A percentile compares a stretch with the other conserved stretches of the same genome.
Evolutionary conservation across 1,140 invertebrate genomes (phyloP).

Genomic region (Megathymus violae): DNA sequence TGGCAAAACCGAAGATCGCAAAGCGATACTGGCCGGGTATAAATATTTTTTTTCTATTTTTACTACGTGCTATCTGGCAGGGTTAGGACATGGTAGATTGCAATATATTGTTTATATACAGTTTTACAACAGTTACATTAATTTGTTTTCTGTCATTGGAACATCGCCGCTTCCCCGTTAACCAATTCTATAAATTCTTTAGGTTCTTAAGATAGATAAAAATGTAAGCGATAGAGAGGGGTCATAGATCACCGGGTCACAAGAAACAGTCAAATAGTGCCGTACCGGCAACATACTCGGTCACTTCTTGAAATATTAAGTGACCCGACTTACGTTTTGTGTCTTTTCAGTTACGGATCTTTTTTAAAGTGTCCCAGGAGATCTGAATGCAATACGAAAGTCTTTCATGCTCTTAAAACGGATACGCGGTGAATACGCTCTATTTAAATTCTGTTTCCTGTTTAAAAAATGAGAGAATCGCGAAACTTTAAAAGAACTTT

Average conservation of each 20-base stretch:
- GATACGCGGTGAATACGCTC: conserved; percentile 20
- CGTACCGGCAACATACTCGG: conserved; percentile 8
- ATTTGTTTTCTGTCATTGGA: too few species aligned
- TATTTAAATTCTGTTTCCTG: conserved; percentile 5
- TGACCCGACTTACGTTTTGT: conserved; percentile 13
- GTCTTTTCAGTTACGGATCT: conserved; percentile 12
- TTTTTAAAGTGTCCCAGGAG: conserved; percentile 21
- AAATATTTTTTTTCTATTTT: conserved; percentile 52
- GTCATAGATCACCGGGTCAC: background rate
- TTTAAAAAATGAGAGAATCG: conserved; percentile 7
- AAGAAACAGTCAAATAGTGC: background rate
- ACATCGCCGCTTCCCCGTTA: too few species aligned
- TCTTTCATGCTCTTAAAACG: conserved; percentile 18
- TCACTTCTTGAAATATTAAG: conserved; percentile 27
- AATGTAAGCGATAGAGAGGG: background rate
- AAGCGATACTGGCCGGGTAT: conserved; percentile 55
- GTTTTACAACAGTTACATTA: too few species aligned
- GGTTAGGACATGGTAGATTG: too few species aligned
- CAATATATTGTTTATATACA: too few species aligned
- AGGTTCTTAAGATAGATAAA: background rate
- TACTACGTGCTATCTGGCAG: background rate
- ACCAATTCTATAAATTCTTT: background rate
- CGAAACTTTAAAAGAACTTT: too few species aligned
- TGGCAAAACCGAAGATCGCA: conserved; percentile 61
- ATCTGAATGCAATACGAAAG: conserved; percentile 23